Percentiles rank a stretch among this genome's conserved stretches.
Evolutionary conservation across 2,113 vertebrate genomes (phyloP).

Genomic region (Dissostichus mawsoni): DNA sequence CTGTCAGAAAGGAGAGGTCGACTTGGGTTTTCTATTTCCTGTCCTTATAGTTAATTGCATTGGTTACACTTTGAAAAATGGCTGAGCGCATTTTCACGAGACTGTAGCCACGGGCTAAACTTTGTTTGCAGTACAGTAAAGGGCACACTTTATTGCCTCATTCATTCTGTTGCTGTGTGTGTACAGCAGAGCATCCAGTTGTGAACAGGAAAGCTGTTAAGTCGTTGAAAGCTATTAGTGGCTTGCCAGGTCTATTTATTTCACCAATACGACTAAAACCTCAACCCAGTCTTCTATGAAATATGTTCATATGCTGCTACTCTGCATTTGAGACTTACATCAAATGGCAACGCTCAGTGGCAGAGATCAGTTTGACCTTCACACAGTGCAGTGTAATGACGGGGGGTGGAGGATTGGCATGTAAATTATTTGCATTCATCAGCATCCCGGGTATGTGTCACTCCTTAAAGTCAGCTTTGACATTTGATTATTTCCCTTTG

Average conservation of each 20-base stretch:
- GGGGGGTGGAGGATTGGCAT: background rate
- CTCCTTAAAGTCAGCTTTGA: constrained; percentile 8
- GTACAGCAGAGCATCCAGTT: constrained; percentile 45
- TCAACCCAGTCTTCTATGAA: constrained; percentile 1
- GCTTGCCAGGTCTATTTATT: background rate
- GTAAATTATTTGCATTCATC: background rate
- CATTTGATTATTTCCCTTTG: background rate
- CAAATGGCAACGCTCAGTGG: background rate
- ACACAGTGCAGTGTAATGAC: background rate
- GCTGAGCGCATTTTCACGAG: constrained; percentile 20
- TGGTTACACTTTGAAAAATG: constrained; percentile 18
- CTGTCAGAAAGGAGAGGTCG: constrained; percentile 30
- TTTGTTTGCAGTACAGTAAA: constrained; percentile 43
- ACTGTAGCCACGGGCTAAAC: constrained; percentile 27
- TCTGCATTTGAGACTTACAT: constrained; percentile 10
- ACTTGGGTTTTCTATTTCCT: constrained; percentile 31
- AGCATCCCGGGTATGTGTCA: background rate
- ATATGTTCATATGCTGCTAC: background rate
- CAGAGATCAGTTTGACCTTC: constrained; percentile 26
- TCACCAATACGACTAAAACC: background rate
- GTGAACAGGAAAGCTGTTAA: constrained; percentile 52
- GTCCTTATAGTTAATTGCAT: constrained; percentile 48
- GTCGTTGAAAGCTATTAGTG: constrained; percentile 49
- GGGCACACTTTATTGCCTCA: constrained; percentile 39
- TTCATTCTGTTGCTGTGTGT: constrained; percentile 30